Evolutionary conservation across 2,797 vertebrate genomes (phyloP).

Genomic region (Lutjanus argentimaculatus): DNA sequence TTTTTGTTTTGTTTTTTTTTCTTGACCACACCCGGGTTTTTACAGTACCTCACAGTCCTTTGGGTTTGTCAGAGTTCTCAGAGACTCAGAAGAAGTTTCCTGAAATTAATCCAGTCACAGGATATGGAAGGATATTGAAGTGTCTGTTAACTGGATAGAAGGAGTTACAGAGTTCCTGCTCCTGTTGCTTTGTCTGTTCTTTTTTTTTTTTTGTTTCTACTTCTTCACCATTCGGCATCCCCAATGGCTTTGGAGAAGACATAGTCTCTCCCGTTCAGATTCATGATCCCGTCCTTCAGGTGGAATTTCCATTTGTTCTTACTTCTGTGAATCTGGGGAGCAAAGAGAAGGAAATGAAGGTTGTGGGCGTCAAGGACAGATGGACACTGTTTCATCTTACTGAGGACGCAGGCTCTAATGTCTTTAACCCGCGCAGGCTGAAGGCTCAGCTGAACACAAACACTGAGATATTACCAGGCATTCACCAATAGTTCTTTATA

Average conservation of each 20-base stretch:
- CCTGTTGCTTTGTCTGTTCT: slow-evolving; percentile 44
- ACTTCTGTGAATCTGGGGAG: slow-evolving; percentile 97
- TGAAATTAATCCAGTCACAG: slow-evolving; percentile 81
- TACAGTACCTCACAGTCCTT: slow-evolving; percentile 72
- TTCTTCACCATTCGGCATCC: slow-evolving; percentile 97
- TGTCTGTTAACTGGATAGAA: slow-evolving; percentile 79
- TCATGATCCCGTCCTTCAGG: slow-evolving; percentile 99
- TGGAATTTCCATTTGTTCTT: slow-evolving; percentile 99
- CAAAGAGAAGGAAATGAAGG: slow-evolving; percentile 50
- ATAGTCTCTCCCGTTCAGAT: slow-evolving; percentile 98
- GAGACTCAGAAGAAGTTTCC: slow-evolving; percentile 69
- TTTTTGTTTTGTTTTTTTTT: too few species aligned
- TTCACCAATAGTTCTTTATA: background rate
- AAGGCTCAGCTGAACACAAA: background rate
- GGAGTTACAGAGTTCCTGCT: slow-evolving; percentile 69
- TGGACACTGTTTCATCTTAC: slow-evolving; percentile 47
- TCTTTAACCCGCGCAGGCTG: slow-evolving; percentile 29
- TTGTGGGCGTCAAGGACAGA: slow-evolving; percentile 62
- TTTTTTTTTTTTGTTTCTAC: background rate
- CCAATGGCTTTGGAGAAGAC: slow-evolving; percentile 99
- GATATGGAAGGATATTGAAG: slow-evolving; percentile 78
- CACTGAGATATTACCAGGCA: background rate
- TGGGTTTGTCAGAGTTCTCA: slow-evolving; percentile 74
- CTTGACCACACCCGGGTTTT: slow-evolving; percentile 50
- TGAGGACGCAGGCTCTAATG: slow-evolving; percentile 28